Percentiles rank a stretch among this genome's conserved stretches.
Evolutionary conservation across 2,888 invertebrate genomes (phyloP).

Genomic region (Catonia carolina): DNA sequence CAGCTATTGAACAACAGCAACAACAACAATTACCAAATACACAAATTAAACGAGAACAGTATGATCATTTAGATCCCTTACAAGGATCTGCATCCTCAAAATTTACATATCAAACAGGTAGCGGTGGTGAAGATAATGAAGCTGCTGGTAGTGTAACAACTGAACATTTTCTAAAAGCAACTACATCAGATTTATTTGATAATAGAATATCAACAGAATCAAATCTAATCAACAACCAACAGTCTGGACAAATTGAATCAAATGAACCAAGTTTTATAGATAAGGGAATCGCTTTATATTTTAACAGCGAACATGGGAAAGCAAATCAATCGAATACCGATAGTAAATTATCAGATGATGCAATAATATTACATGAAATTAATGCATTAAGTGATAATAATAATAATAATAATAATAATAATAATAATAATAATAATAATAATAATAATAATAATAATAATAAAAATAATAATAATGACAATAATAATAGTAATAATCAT

Average conservation of each 20-base stretch:
- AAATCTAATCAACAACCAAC: too few relatives aligned
- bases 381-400: slow-evolving; percentile 14
- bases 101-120: slow-evolving; percentile 1
- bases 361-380: slow-evolving; percentile 21
- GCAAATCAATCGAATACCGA: slow-evolving; percentile 18
- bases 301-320: slow-evolving; percentile 27
- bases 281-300: slow-evolving; percentile 32
- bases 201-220: too few relatives aligned
- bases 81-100: slow-evolving; percentile 21
- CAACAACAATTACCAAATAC: slow-evolving; percentile 46
- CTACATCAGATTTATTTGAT: too few relatives aligned
- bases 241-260: too few relatives aligned
- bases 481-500: too few relatives aligned
- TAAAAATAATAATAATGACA: slow-evolving; percentile 25
- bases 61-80: slow-evolving; percentile 15
- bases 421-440: slow-evolving; percentile 34
- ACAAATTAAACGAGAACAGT: slow-evolving; percentile 18
- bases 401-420: slow-evolving; percentile 24
- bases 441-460: slow-evolving; percentile 26
- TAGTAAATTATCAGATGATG: slow-evolving; percentile 14
- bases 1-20: slow-evolving; percentile 65
- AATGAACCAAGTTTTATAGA: background rate
- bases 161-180: background rate
- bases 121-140: slow-evolving; percentile 20
- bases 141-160: slow-evolving; percentile 11